Conservation (phyloP, 2,797 vertebrate genomes). For the Megalops cyprinoides region DNA sequence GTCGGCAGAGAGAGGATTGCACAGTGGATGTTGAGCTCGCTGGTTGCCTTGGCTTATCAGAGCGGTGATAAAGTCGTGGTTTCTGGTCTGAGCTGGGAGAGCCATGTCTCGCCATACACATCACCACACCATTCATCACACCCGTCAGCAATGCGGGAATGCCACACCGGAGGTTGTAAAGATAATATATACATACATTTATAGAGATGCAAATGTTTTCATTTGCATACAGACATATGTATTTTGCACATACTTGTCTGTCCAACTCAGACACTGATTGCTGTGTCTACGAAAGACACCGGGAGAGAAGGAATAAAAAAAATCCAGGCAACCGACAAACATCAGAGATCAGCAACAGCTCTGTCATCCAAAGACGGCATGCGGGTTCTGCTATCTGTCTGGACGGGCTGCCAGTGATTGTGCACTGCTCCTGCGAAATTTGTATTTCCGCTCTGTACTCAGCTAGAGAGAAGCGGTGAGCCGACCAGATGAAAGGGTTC, state of each 20-base stretch:
- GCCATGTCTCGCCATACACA: slow-evolving; percentile 70
- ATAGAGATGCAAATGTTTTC: slow-evolving; percentile 65
- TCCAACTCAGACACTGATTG: slow-evolving; percentile 65
- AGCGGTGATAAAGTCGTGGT: slow-evolving; percentile 56
- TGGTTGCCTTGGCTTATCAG: slow-evolving; percentile 58
- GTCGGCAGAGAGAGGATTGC: slow-evolving; percentile 9
- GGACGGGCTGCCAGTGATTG: neutral
- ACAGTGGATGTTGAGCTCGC: slow-evolving; percentile 33
- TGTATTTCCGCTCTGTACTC: neutral
- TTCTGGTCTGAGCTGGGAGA: slow-evolving; percentile 65
- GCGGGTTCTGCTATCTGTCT: neutral
- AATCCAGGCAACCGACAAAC: neutral
- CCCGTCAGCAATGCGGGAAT: slow-evolving; percentile 68
- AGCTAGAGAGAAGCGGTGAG: neutral
- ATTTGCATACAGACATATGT: slow-evolving; percentile 60
- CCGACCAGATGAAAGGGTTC: slow-evolving; percentile 22
- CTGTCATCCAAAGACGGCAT: slow-evolving; percentile 52
- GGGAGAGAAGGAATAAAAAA: slow-evolving; percentile 53
- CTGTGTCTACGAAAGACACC: slow-evolving; percentile 66
- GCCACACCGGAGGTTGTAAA: slow-evolving; percentile 66
- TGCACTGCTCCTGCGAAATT: neutral
- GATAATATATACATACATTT: slow-evolving; percentile 68
- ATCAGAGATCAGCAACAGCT: slow-evolving; percentile 3
- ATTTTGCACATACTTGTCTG: slow-evolving; percentile 21
- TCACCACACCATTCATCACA: slow-evolving; percentile 71